Evolutionary conservation across 2,888 invertebrate species (phyloP).

Genomic region (Penaeus monodon): DNA sequence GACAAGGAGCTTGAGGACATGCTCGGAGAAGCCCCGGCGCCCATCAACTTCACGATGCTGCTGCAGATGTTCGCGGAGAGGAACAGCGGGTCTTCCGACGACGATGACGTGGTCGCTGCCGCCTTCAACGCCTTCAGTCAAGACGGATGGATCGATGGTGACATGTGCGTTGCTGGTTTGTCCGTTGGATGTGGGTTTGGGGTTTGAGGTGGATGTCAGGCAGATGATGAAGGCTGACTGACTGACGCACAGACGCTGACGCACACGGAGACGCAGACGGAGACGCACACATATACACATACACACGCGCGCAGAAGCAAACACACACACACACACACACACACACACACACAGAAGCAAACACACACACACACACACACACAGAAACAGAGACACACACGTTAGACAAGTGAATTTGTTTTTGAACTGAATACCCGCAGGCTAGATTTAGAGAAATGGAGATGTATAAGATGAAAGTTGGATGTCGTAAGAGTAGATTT

Average conservation of each 20-base stretch:
- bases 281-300: too few relatives aligned
- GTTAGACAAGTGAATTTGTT: too few relatives aligned
- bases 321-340: too few relatives aligned
- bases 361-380: too few relatives aligned
- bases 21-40: constrained; percentile 88
- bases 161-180: constrained; percentile 65
- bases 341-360: too few relatives aligned
- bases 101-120: constrained; percentile 90
- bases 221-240: background rate
- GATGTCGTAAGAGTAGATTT: too few relatives aligned
- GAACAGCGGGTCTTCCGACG: constrained; percentile 85
- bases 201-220: background rate
- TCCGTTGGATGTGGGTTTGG: background rate
- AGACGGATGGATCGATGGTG: constrained; percentile 67
- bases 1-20: constrained; percentile 93
- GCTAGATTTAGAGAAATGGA: too few relatives aligned
- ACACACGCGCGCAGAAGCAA: too few relatives aligned
- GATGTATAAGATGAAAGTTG: too few relatives aligned
- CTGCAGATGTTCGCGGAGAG: constrained; percentile 91
- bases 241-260: background rate
- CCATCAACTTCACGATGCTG: constrained; percentile 95
- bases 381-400: too few relatives aligned
- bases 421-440: too few relatives aligned
- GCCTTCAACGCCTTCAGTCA: constrained; percentile 88
- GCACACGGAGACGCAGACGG: too few relatives aligned